Conservation (phyloP, 2,888 invertebrate species). For the Syrphus vitripennis region DNA sequence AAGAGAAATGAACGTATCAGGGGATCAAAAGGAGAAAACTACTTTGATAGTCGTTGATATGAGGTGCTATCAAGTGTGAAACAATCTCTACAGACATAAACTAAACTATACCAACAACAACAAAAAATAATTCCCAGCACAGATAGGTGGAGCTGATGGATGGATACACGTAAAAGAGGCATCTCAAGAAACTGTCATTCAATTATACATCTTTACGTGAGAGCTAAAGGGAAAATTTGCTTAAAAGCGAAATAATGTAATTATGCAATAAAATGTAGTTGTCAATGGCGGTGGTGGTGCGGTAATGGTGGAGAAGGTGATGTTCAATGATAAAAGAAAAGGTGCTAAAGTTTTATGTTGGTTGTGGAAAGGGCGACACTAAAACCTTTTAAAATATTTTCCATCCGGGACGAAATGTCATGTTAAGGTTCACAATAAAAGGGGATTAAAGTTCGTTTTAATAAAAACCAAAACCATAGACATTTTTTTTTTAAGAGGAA, state of each 20-base stretch:
- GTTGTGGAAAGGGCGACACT: not conserved
- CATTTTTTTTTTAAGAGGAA: not conserved
- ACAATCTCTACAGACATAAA: conserved; percentile 18
- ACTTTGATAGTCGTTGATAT: conserved; percentile 37
- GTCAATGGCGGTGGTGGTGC: not conserved
- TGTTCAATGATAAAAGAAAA: not conserved
- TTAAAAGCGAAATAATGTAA: conserved; percentile 70
- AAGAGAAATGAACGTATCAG: conserved; percentile 38
- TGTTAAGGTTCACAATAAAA: not conserved
- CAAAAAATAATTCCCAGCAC: not conserved
- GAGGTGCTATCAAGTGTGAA: conserved; percentile 65
- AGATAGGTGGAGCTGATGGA: conserved; percentile 17
- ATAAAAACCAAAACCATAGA: not conserved
- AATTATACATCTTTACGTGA: conserved; percentile 57
- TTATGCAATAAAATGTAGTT: conserved; percentile 51
- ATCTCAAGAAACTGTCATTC: conserved; percentile 51
- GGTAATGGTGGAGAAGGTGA: not conserved
- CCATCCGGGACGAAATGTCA: conserved; percentile 2
- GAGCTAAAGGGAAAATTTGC: conserved; percentile 55
- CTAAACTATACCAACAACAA: not conserved
- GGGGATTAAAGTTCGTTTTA: not conserved
- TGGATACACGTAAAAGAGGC: not conserved
- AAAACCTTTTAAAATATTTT: not conserved
- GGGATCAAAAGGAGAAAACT: conserved; percentile 19
- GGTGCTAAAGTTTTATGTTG: not conserved